Conservation (phyloP, 1,140 invertebrate species). For the Trichomalopsis sarcophagae region DNA sequence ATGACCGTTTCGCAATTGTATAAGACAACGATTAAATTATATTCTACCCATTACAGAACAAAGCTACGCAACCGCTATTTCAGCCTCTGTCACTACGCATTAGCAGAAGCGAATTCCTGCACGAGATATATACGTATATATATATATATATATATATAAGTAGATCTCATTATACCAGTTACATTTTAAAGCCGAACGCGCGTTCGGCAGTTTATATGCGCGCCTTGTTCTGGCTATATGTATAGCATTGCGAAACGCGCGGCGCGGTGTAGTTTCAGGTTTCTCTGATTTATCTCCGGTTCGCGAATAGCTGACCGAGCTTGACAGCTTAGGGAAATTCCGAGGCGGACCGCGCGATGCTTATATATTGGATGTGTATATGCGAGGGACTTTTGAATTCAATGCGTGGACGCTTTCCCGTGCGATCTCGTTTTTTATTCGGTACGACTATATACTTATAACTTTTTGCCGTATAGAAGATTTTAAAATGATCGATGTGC, state of each 20-base stretch:
- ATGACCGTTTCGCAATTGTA: background rate
- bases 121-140: background rate
- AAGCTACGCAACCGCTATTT: background rate
- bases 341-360: no score
- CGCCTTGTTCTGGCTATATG: no score
- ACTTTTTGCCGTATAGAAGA: no score
- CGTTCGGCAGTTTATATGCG: no score
- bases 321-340: background rate
- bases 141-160: background rate
- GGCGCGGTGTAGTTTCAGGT: background rate
- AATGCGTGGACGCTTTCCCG: background rate
- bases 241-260: background rate
- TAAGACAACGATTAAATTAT: background rate
- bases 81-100: background rate
- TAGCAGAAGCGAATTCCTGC: background rate
- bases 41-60: background rate
- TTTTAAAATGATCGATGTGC: no score
- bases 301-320: background rate
- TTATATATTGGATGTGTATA: no score
- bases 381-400: background rate
- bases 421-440: no score
- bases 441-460: no score
- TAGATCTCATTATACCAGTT: background rate
- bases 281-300: background rate
- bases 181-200: background rate